Percentiles rank a stretch among this genome's conserved stretches.
phyloP scores from a whole-genome alignment of 2,888 invertebrate species.

The Drosophila limbata region DNA sequence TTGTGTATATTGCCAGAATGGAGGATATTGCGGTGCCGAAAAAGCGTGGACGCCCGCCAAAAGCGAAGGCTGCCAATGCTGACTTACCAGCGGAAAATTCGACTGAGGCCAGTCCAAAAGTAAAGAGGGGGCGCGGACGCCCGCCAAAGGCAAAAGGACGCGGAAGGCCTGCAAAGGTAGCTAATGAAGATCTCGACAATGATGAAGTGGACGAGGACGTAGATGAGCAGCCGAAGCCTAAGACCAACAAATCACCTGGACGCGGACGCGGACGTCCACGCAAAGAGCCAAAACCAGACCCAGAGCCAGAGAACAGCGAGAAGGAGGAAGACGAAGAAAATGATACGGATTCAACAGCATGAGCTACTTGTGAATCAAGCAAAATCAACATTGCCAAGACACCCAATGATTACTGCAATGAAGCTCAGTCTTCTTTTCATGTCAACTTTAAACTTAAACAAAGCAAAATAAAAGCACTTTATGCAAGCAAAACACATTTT shows the following conservation, averaged over 20 bases:
- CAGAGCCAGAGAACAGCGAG: conserved; percentile 1
- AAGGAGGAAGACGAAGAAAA: not conserved
- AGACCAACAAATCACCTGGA: conserved; percentile 1
- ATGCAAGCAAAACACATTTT: not conserved
- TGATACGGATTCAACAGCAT: not conserved
- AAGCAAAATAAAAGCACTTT: not conserved
- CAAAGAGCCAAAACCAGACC: not conserved
- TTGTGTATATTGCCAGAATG: not conserved
- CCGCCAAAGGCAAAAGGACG: conserved; percentile 3
- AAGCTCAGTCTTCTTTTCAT: not conserved
- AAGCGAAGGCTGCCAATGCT: not conserved
- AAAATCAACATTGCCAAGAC: not conserved
- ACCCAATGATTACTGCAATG: not conserved
- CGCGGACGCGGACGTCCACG: conserved; percentile 7
- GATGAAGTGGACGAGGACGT: not conserved
- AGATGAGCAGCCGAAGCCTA: not conserved
- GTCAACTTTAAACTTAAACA: not conserved
- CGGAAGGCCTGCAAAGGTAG: conserved; percentile 3
- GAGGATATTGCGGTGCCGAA: conserved; percentile 4
- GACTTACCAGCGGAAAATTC: not conserved
- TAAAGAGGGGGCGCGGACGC: not conserved
- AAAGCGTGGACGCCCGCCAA: conserved; percentile 12
- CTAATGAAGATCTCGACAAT: not conserved
- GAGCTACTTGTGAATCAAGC: not conserved
- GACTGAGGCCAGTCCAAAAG: not conserved